Evolutionary conservation across 2,113 vertebrate species (phyloP).

Genomic region (Diadophis punctatus): DNA sequence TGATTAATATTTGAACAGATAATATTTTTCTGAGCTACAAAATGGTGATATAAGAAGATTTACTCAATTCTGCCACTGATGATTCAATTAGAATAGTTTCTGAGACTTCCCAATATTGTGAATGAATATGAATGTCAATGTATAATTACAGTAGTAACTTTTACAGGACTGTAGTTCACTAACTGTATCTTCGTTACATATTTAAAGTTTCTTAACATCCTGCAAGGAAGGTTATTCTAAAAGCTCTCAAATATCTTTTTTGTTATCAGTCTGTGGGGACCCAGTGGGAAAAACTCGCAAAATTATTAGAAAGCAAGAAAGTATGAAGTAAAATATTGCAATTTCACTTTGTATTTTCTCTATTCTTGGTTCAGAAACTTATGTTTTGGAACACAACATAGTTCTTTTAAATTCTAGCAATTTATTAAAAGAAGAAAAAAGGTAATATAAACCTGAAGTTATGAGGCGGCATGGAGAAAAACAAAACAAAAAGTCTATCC

Average conservation of each 20-base stretch:
- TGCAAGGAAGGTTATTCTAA: background rate
- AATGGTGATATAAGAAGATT: background rate
- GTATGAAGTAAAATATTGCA: background rate
- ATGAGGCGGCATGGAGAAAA: slow-evolving; percentile 14
- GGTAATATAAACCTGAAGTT: background rate
- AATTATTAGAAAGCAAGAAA: slow-evolving; percentile 2
- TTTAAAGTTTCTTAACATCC: background rate
- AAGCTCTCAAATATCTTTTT: background rate
- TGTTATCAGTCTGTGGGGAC: background rate
- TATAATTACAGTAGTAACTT: background rate
- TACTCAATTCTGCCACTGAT: background rate
- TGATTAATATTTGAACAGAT: background rate
- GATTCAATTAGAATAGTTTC: background rate
- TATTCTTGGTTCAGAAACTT: slow-evolving; percentile 6
- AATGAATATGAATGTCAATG: background rate
- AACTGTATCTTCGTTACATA: background rate
- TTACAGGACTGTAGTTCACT: background rate
- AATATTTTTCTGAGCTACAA: background rate
- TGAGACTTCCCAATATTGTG: background rate
- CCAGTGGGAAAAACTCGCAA: background rate
- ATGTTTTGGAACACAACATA: slow-evolving; percentile 18
- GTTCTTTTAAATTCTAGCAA: background rate
- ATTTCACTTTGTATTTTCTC: slow-evolving; percentile 37
- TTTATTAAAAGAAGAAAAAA: background rate
- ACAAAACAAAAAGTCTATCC: background rate